Conservation (phyloP, 2,113 vertebrate species). For the Urocolius indicus region DNA sequence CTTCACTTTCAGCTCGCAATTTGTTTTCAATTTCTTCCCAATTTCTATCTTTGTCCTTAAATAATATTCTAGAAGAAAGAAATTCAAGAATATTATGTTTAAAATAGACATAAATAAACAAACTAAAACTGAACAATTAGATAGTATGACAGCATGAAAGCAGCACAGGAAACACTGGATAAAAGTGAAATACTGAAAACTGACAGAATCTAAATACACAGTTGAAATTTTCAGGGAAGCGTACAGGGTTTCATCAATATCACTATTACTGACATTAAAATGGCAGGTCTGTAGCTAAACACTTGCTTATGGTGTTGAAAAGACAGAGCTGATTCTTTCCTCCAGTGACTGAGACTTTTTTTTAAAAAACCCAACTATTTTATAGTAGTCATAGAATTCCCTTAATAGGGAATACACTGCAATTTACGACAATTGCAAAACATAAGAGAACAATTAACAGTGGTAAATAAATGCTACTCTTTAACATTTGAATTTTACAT, state of each 20-base stretch:
- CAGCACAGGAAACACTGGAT: not conserved
- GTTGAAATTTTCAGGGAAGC: not conserved
- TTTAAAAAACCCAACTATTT: not conserved
- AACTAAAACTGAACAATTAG: not conserved
- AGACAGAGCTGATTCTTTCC: not conserved
- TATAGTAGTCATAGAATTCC: not conserved
- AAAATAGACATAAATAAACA: not conserved
- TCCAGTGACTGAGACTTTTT: not conserved
- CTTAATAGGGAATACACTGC: not conserved
- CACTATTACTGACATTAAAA: not conserved
- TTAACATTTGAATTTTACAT: not conserved
- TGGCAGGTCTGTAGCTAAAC: not conserved
- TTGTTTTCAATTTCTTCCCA: constrained; percentile 98
- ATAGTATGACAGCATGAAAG: not conserved
- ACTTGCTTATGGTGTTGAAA: not conserved
- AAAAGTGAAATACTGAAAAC: not conserved
- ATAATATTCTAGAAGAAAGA: constrained; percentile 87
- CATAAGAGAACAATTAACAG: not conserved
- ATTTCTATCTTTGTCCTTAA: constrained; percentile 97
- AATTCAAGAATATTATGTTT: constrained; percentile 18
- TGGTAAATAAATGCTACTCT: not conserved
- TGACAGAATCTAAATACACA: not conserved
- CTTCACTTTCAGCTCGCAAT: constrained; percentile 90
- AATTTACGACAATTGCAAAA: not conserved
- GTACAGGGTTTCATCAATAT: not conserved